Conservation (phyloP, 2,888 invertebrate genomes). For the Muschampia plurimacula region DNA sequence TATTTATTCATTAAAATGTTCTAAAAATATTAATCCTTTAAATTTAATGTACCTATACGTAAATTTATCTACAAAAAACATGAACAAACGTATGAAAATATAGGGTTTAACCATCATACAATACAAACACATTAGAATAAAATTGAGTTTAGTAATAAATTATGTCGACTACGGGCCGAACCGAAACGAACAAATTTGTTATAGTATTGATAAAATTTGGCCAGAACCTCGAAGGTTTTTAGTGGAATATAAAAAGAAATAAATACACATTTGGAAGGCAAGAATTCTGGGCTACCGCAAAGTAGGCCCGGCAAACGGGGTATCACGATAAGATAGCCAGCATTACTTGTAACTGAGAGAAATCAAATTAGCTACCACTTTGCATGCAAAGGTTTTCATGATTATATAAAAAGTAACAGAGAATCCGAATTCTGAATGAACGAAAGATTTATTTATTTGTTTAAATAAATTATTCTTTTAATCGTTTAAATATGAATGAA, state of each 20-base stretch:
- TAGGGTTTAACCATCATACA: too few relatives aligned
- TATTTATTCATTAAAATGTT: too few relatives aligned
- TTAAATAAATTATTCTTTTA: neutral
- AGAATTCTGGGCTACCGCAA: slow-evolving; percentile 26
- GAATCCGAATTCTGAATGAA: neutral
- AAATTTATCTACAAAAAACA: too few relatives aligned
- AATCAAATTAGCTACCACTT: slow-evolving; percentile 23
- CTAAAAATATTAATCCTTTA: too few relatives aligned
- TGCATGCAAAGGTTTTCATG: slow-evolving; percentile 8
- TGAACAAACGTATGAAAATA: too few relatives aligned
- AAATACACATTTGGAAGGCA: slow-evolving; percentile 26
- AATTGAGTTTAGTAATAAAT: neutral
- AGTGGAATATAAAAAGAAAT: neutral
- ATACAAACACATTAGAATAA: too few relatives aligned
- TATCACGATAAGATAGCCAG: slow-evolving; percentile 26
- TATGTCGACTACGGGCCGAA: neutral
- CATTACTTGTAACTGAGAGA: slow-evolving; percentile 14
- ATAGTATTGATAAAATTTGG: slow-evolving; percentile 27
- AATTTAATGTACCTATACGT: too few relatives aligned
- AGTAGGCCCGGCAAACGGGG: slow-evolving; percentile 10
- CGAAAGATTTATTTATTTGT: neutral
- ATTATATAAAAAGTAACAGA: neutral
- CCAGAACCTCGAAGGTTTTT: neutral
- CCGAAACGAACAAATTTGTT: slow-evolving; percentile 14
- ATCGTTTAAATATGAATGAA: too few relatives aligned